Conservation (phyloP, 2,888 invertebrate genomes). For the Augochlorella aurata region DNA sequence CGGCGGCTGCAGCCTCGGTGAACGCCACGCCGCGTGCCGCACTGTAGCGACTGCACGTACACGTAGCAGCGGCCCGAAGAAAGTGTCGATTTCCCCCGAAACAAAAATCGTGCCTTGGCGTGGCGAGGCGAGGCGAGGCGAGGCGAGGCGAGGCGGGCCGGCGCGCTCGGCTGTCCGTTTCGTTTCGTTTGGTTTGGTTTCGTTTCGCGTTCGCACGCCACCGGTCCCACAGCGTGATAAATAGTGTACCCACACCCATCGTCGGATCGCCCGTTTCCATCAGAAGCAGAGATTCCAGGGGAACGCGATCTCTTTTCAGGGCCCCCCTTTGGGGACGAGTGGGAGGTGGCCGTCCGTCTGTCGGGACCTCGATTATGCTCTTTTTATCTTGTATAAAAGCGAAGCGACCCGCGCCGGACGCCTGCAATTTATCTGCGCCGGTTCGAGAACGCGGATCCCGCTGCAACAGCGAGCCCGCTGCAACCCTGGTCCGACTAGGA, state of each 20-base stretch:
- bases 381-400: slow-evolving; percentile 79
- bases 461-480: not conserved
- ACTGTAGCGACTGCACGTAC: too few relatives aligned
- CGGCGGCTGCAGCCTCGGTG: not conserved
- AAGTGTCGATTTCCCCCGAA: slow-evolving; percentile 69
- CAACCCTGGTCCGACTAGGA: slow-evolving; percentile 1
- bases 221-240: not conserved
- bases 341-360: slow-evolving; percentile 57
- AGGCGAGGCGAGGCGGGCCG: not conserved
- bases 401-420: slow-evolving; percentile 64
- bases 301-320: slow-evolving; percentile 43
- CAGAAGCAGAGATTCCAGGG: slow-evolving; percentile 17
- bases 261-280: slow-evolving; percentile 32
- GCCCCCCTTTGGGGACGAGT: slow-evolving; percentile 35
- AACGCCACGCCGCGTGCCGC: not conserved
- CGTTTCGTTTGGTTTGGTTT: not conserved
- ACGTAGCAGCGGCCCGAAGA: slow-evolving; percentile 47
- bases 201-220: slow-evolving; percentile 46
- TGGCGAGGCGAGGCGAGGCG: not conserved
- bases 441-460: slow-evolving; percentile 48
- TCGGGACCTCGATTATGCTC: slow-evolving; percentile 59
- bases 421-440: slow-evolving; percentile 75
- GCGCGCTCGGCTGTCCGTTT: slow-evolving; percentile 25
- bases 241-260: slow-evolving; percentile 31
- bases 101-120: slow-evolving; percentile 52